These are phyloP conservation scores for Arbacia lixula DNA, from an alignment of 53 echinoderm and acorn worm genomes.

Conservation along the genomic window DNA sequence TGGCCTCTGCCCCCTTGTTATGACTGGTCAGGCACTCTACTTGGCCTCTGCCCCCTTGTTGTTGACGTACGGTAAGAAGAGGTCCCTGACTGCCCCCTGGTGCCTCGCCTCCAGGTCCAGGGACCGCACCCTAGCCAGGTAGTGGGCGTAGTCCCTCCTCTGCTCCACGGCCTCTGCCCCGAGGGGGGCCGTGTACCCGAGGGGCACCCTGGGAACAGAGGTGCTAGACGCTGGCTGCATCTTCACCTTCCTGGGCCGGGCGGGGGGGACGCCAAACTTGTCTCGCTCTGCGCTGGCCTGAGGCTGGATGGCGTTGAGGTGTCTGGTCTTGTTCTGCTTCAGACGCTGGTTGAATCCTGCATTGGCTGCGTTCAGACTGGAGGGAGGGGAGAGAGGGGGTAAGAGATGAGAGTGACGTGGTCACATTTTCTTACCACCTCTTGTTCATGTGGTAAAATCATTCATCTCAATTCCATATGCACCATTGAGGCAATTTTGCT, in stretches of 20 bases:
- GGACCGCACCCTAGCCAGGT: conserved; percentile 67
- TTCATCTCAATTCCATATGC: too few species aligned
- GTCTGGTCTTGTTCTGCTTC: conserved; percentile 69
- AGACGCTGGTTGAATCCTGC: conserved; percentile 51
- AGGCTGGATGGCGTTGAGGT: conserved; percentile 64
- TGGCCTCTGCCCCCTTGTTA: too few species aligned
- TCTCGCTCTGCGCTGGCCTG: conserved; percentile 75
- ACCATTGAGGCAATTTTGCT: too few species aligned
- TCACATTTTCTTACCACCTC: too few species aligned
- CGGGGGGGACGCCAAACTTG: conserved; percentile 64
- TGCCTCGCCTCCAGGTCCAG: conserved; percentile 74
- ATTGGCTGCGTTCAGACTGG: conserved; percentile 71
- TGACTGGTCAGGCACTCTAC: neutral
- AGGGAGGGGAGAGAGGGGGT: neutral
- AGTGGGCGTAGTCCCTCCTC: conserved; percentile 88
- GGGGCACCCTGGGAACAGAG: conserved; percentile 77
- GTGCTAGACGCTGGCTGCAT: conserved; percentile 78
- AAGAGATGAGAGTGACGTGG: too few species aligned
- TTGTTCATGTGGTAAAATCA: too few species aligned
- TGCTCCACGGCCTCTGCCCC: conserved; percentile 80
- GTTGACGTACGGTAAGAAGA: conserved; percentile 86
- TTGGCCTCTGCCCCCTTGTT: conserved; percentile 20
- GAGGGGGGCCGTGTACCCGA: conserved; percentile 63
- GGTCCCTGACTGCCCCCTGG: conserved; percentile 64
- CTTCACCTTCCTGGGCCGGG: conserved; percentile 75